phyloP scores from a whole-genome alignment of 2,888 invertebrate genomes.

The Hemistola chrysoprasaria region DNA sequence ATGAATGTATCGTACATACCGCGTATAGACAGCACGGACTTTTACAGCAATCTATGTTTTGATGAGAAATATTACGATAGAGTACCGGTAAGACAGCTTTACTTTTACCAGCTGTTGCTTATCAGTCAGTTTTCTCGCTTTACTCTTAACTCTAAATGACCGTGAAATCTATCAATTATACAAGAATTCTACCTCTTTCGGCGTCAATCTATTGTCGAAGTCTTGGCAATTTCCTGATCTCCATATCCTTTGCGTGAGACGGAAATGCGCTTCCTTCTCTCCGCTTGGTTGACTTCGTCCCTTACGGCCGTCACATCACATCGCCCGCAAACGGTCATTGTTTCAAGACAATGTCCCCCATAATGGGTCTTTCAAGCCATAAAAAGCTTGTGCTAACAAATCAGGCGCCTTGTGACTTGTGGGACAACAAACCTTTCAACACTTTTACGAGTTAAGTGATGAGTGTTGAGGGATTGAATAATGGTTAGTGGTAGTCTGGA shows the following conservation, averaged over 20 bases:
- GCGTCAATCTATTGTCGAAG: conserved; percentile 27
- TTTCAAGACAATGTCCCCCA: conserved; percentile 48
- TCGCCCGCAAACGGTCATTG: conserved; percentile 45
- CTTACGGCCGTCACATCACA: conserved; percentile 40
- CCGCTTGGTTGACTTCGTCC: conserved; percentile 52
- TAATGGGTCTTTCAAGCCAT: conserved; percentile 32
- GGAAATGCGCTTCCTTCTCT: conserved; percentile 67
- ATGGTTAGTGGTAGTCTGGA: not conserved
- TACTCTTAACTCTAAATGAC: too few species aligned
- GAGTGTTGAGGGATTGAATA: conserved; percentile 9
- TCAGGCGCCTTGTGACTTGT: conserved; percentile 30
- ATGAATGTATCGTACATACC: too few species aligned
- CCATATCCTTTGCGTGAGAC: conserved; percentile 45
- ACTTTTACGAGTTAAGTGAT: conserved; percentile 14
- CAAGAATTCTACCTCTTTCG: conserved; percentile 16
- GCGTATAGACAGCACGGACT: too few species aligned
- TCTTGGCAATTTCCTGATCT: conserved; percentile 37
- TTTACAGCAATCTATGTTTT: too few species aligned
- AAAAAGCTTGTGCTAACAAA: conserved; percentile 30
- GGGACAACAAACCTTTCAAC: conserved; percentile 27
- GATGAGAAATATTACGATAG: too few species aligned
- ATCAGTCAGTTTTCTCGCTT: too few species aligned
- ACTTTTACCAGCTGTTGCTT: too few species aligned
- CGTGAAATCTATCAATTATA: too few species aligned
- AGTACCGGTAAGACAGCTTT: too few species aligned